Evolutionary conservation across 2,797 vertebrate genomes (phyloP), one percentile per base, ranked within the genome.

Genomic region (Notolabrus celidotus): DNA sequence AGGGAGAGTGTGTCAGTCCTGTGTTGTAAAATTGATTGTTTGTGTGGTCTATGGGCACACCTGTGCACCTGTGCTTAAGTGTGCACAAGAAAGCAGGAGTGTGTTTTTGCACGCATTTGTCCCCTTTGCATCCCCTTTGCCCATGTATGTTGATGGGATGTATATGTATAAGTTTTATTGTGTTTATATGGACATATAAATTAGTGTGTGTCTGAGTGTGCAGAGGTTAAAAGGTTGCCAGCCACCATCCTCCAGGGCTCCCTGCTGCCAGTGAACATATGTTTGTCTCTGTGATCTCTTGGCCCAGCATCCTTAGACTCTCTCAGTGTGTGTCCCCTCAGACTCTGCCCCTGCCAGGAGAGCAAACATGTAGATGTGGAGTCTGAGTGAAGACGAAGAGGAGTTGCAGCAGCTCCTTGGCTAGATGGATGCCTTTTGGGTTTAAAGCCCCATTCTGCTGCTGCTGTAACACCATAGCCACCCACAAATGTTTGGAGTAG

Each of bases 251-350:
- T 74, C 71, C 88, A 77, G 86, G 91, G 93, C 93, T 93, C 92
- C 83, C 74, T 88, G 93, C 94, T 96, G 95, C 95, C 95, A 95
- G 94, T 92, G 95, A 96, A 96, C 96, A 97, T 95, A 94, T 97
- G 96, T 96, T 96, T 95, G 94, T 94, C 93, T 93, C 91, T 96
- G 95, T 96, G 95, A 97, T 96, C 93, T 94, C 89, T 92, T 92
- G 89, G 88, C 94, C 93, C 93, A 77, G 89, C 94, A 95, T 94
- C 93, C 93, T 93, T 89, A 92, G 95, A 94, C 92, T 90, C 95
- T 93, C 92, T 0, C 74, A 70, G 74, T 67, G 67, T 67, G 91
- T 88, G 94, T 94, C 94, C 95, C 95, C 92, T 96, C 96, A 95
- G 94, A 96, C 74, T 55, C 23, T 90, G 93, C 92, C 58, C 12